A percentile compares a stretch with the other conserved stretches of the same genome.
Conservation (phyloP, 1,140 invertebrate species). For the Pollicipes pollicipes region DNA sequence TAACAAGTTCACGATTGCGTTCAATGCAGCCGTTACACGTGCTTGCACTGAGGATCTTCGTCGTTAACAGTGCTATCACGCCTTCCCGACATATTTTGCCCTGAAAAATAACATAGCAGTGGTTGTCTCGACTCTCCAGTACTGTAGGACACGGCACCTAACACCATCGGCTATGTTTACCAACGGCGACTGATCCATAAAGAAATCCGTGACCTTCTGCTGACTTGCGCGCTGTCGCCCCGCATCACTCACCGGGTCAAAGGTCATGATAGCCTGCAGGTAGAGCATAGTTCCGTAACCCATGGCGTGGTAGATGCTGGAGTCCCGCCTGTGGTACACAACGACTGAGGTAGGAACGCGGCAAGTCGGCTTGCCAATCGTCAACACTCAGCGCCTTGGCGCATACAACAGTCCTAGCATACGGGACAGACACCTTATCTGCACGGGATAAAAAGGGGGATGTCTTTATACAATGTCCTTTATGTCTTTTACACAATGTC, state of each 20-base stretch:
- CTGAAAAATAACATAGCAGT: constrained; percentile 3
- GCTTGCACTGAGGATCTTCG: too few species aligned
- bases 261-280: constrained; percentile 80
- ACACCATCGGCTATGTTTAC: constrained; percentile 3
- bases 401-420: too few species aligned
- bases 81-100: constrained; percentile 7
- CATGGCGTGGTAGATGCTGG: constrained; percentile 82
- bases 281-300: constrained; percentile 74
- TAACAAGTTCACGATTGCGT: too few species aligned
- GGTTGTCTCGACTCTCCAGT: neutral
- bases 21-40: too few species aligned
- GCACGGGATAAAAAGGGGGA: too few species aligned
- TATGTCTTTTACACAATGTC: too few species aligned
- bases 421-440: too few species aligned
- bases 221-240: neutral
- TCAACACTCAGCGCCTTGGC: too few species aligned
- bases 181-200: constrained; percentile 14
- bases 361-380: too few species aligned
- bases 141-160: neutral
- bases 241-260: constrained; percentile 48
- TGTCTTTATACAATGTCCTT: too few species aligned
- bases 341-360: constrained; percentile 7
- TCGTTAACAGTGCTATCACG: too few species aligned
- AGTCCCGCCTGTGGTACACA: constrained; percentile 40
- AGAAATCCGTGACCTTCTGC: constrained; percentile 6